Evolutionary conservation across 2,888 invertebrate genomes (phyloP), one percentile per base, ranked within the genome.

Genomic region (Pseudococcus viburni): DNA sequence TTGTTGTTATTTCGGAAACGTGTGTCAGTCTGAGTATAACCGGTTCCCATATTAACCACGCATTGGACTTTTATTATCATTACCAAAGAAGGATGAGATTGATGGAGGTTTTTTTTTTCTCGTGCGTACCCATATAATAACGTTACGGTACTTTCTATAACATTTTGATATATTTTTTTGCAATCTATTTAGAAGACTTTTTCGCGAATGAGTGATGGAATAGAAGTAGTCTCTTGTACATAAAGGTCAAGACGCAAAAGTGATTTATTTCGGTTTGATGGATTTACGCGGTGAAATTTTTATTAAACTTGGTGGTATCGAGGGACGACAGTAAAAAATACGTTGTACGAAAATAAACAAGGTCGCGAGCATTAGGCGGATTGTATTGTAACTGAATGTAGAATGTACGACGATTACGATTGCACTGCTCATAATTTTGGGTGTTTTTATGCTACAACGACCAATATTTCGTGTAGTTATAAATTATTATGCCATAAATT

Each of bases 261-360:
- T 64, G 64, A 64, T 64, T 64, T 64, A 64, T 64, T 22, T 59
- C 59, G 19, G 19, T 59, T 64, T 64, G 64, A 64, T 64, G 64
- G 64, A 64, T 64, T 64, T 19, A 9, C 64, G 9, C 17, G 73
- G 73, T 26, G 73, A 73, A 73, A 73, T 73, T 73, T 68, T 73
- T 73, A 73, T 73, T 73, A 33, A 26, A 73, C 17, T 33, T 33
- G 73, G n/a, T n/a, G 2, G 17, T 33, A 73, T 33, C 73, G 73
- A 73, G 73, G 15, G 33, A 33, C 73, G 73, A 73, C 33, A 73
- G 22, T 33, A 12, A 33, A 19, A 22, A 73, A 73, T 73, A 73
- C 73, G 73, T 73, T 73, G 73, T 73, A 73, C 73, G 33, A 73
- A 73, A 73, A 73, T 73, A 33, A 73, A 73, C 73, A 73, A 73